Evolutionary conservation across 2,797 vertebrate genomes (phyloP).

Genomic region (Tinamus major): DNA sequence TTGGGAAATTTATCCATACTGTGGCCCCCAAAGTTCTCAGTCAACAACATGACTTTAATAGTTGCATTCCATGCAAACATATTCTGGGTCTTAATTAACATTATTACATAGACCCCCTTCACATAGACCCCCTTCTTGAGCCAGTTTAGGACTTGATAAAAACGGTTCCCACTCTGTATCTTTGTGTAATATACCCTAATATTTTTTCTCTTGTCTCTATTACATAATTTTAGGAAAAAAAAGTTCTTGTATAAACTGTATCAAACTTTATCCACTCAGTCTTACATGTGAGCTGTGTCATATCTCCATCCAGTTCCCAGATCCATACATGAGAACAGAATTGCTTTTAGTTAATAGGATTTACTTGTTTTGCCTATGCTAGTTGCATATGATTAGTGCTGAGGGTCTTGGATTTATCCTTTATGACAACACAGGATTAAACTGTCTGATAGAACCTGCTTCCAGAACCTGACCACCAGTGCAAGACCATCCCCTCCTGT

Average conservation of each 20-base stretch:
- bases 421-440: rapidly evolving
- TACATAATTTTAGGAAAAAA: rapidly evolving
- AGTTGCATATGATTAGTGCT: rapidly evolving
- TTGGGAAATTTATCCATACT: not conserved
- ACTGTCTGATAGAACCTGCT: rapidly evolving
- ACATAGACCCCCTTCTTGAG: not conserved
- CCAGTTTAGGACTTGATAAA: not conserved
- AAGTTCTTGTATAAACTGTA: rapidly evolving
- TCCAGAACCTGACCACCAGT: rapidly evolving
- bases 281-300: not conserved
- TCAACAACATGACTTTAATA: not conserved
- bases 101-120: not conserved
- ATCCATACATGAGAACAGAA: not conserved
- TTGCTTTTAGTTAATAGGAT: not conserved
- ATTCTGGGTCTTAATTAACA: not conserved
- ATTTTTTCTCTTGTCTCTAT: not conserved
- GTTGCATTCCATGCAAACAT: not conserved
- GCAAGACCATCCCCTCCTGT: not conserved
- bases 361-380: rapidly evolving
- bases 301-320: not conserved
- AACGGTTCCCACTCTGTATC: not conserved
- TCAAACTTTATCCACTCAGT: not conserved
- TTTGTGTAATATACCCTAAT: not conserved
- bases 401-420: not conserved
- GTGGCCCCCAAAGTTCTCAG: not conserved